Percentiles rank a stretch among this genome's conserved stretches.
phyloP scores from a whole-genome alignment of 2,888 invertebrate species.

The Monochamus alternatus region DNA sequence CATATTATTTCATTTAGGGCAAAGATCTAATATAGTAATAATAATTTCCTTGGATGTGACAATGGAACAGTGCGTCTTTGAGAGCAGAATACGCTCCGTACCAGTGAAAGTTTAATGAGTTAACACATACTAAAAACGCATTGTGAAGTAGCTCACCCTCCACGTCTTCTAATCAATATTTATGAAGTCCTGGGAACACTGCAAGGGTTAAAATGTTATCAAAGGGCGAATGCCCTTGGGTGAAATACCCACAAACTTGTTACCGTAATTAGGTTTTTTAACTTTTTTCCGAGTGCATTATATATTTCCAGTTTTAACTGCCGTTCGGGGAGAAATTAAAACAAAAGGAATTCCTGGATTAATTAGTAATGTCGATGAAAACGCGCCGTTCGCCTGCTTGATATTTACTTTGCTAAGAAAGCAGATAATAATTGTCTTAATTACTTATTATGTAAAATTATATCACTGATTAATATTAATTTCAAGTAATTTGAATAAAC shows the following conservation, averaged over 20 bases:
- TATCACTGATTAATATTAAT: too few relatives aligned
- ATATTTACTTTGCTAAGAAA: conserved; percentile 4
- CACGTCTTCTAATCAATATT: conserved; percentile 35
- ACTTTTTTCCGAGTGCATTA: conserved; percentile 44
- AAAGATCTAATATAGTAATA: too few relatives aligned
- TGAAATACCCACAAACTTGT: conserved; percentile 59
- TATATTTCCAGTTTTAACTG: conserved; percentile 38
- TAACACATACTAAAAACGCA: conserved; percentile 35
- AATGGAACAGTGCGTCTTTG: conserved; percentile 6
- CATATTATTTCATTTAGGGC: too few relatives aligned
- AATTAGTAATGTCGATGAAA: conserved; percentile 31
- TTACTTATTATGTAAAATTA: background rate
- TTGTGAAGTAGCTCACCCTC: conserved; percentile 28
- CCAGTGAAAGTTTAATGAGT: conserved; percentile 34
- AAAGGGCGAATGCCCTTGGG: conserved; percentile 59
- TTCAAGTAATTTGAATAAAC: too few relatives aligned
- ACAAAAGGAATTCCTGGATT: conserved; percentile 36
- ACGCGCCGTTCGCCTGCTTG: background rate
- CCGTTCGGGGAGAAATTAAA: conserved; percentile 35
- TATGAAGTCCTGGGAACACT: conserved; percentile 38
- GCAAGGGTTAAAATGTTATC: conserved; percentile 57
- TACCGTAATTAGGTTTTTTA: conserved; percentile 61
- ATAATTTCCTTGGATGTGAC: background rate
- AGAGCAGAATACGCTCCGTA: conserved; percentile 6
- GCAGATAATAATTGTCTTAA: conserved; percentile 5